phyloP scores from a whole-genome alignment of 2,888 invertebrate species.

The Micropterix aruncella region DNA sequence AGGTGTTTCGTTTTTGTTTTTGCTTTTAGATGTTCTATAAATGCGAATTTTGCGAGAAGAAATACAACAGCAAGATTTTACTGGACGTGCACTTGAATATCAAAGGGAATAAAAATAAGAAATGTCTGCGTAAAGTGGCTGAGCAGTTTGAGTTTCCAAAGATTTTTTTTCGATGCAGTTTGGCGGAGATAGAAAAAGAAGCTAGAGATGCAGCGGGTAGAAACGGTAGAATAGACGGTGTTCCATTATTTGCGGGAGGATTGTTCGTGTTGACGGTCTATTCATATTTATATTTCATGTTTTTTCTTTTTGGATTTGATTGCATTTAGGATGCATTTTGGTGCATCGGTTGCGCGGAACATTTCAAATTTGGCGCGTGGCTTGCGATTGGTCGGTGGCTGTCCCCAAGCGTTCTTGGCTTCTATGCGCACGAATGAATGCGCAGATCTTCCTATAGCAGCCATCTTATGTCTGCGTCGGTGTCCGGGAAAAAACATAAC shows the following conservation, averaged over 20 bases:
- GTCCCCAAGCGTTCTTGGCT: conserved; percentile 44
- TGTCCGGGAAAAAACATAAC: conserved; percentile 41
- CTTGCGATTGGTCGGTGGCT: conserved; percentile 42
- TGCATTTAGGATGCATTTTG: no score
- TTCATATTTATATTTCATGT: no score
- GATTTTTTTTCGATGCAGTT: no score
- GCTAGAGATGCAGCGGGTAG: no score
- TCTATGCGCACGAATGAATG: conserved; percentile 44
- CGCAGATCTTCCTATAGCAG: conserved; percentile 44
- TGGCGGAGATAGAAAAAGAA: no score
- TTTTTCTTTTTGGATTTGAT: no score
- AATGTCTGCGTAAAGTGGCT: not conserved
- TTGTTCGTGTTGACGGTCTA: no score
- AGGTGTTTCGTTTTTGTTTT: no score
- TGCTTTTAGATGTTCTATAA: not conserved
- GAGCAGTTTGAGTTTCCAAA: no score
- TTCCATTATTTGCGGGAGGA: no score
- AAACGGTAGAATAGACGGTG: no score
- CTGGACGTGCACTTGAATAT: not conserved
- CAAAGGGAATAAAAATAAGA: not conserved
- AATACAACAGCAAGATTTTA: not conserved
- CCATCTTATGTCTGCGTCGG: conserved; percentile 45
- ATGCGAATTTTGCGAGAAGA: not conserved
- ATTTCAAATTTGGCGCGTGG: conserved; percentile 43
- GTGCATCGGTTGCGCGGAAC: no score